A percentile compares a stretch with the other conserved stretches of the same genome.
Evolutionary conservation across 1,140 invertebrate genomes (phyloP).

Genomic region (Centruroides sculpturatus): DNA sequence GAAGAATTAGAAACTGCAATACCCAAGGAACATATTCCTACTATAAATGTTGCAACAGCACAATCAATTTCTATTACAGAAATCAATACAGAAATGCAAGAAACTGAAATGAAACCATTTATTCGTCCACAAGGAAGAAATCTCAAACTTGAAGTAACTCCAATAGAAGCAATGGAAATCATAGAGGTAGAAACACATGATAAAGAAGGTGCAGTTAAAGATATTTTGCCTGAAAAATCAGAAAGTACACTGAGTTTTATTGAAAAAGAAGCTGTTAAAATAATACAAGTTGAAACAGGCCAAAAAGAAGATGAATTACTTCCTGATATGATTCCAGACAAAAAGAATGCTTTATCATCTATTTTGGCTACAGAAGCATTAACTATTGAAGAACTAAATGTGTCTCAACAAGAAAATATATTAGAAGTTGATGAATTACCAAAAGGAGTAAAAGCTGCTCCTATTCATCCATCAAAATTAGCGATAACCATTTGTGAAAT

Average conservation of each 20-base stretch:
- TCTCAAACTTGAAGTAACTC: background rate
- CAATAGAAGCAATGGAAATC: conserved; percentile 16
- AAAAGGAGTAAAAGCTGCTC: conserved; percentile 1
- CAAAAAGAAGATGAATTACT: background rate
- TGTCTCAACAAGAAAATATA: background rate
- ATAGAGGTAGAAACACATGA: conserved; percentile 15
- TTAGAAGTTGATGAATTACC: background rate
- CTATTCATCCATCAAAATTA: conserved; percentile 2
- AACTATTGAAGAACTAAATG: background rate
- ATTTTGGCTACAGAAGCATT: background rate
- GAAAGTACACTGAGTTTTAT: too few species aligned
- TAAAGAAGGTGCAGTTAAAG: conserved; percentile 15
- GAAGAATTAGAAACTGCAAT: background rate
- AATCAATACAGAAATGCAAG: conserved; percentile 1
- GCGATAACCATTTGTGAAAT: conserved; percentile 11
- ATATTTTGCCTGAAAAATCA: too few species aligned
- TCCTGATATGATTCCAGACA: background rate
- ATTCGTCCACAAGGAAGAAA: background rate
- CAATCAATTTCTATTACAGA: conserved; percentile 7
- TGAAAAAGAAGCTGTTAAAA: too few species aligned
- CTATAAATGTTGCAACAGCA: conserved; percentile 5
- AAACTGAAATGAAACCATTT: background rate
- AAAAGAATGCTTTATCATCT: background rate
- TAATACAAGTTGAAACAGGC: background rate
- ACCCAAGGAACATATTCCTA: background rate